A percentile compares a stretch with the other conserved stretches of the same genome.
These are phyloP conservation scores for Sebastes oblongus DNA, from an alignment of 2,797 vertebrate genomes.

Conservation along the genomic window DNA sequence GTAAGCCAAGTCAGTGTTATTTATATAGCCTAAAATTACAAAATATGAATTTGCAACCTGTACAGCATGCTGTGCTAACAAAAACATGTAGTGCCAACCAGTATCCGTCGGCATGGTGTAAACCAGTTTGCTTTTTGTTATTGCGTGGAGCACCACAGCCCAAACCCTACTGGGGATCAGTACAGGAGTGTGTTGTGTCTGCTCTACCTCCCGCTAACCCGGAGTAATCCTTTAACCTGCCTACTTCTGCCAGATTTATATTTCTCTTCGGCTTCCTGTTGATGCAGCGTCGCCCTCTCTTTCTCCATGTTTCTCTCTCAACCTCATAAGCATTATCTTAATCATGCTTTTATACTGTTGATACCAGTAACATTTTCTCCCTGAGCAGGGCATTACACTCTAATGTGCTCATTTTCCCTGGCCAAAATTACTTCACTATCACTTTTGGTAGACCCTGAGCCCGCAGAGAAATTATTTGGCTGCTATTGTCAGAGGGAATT, in stretches of 20 bases:
- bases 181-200: not conserved
- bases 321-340: conserved; percentile 62
- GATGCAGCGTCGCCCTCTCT: not conserved
- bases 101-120: not conserved
- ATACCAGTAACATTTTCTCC: conserved; percentile 72
- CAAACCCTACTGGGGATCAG: not conserved
- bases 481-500: conserved; percentile 73
- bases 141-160: not conserved
- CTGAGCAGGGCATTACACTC: conserved; percentile 64
- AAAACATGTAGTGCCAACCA: too few relatives aligned
- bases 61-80: not conserved
- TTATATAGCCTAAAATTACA: not conserved
- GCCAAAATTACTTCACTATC: conserved; percentile 68
- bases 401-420: conserved; percentile 73
- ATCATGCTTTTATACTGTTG: conserved; percentile 59
- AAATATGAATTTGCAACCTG: not conserved
- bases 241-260: conserved; percentile 10
- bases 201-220: not conserved
- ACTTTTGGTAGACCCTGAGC: conserved; percentile 64
- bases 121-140: not conserved
- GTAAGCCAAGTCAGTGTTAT: not conserved
- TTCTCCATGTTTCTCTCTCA: conserved; percentile 61
- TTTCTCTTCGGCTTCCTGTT: conserved; percentile 12
- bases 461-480: conserved; percentile 71
- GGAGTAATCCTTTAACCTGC: not conserved